Percentiles rank a stretch among this genome's conserved stretches.
Evolutionary conservation across 2,113 vertebrate genomes (phyloP).

Genomic region (Eulemur rufifrons): DNA sequence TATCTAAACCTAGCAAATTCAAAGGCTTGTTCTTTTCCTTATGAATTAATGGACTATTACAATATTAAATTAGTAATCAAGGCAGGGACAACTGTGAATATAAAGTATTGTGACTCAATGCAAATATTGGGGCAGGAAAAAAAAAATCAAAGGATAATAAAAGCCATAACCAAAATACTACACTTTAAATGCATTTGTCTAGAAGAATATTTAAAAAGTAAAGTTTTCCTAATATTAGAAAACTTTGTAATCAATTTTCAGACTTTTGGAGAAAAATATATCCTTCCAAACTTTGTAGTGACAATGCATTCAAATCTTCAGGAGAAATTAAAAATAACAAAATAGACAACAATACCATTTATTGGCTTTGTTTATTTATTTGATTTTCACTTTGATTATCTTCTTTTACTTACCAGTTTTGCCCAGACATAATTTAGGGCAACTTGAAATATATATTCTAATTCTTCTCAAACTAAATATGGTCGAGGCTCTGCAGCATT

Average conservation of each 20-base stretch:
- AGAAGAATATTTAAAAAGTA: background rate
- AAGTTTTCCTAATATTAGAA: background rate
- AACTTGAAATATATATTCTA: background rate
- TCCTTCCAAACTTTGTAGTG: background rate
- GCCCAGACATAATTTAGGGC: background rate
- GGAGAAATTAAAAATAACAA: background rate
- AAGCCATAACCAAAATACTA: background rate
- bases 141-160: background rate
- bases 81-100: background rate
- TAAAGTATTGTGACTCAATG: background rate
- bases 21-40: background rate
- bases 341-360: background rate
- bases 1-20: background rate
- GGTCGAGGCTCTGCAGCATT: background rate
- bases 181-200: background rate
- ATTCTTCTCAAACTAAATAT: constrained; percentile 20
- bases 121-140: background rate
- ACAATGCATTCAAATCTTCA: background rate
- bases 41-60: background rate
- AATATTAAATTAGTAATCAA: background rate
- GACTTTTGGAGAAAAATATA: background rate
- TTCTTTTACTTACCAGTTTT: constrained; percentile 7
- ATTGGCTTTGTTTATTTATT: background rate
- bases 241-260: constrained; percentile 20
- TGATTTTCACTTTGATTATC: background rate